phyloP scores from a whole-genome alignment of 2,797 vertebrate species.

The Buphagus erythrorhynchus region DNA sequence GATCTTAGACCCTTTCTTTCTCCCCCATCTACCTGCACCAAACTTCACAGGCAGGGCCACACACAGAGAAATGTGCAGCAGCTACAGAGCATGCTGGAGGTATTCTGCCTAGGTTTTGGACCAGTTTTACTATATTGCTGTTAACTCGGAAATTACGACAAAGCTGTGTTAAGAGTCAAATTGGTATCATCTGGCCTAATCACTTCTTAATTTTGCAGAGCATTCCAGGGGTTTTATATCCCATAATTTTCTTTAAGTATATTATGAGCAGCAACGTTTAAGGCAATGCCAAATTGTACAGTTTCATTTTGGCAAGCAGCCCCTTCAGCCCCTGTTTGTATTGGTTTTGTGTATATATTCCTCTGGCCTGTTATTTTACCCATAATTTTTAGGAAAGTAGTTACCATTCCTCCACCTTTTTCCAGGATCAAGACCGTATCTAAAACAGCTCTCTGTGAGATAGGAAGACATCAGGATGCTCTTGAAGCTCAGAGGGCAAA shows the following conservation, averaged over 20 bases:
- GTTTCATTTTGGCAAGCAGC: neutral
- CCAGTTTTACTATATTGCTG: neutral
- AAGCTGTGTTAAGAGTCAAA: conserved; percentile 29
- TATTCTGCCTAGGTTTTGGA: neutral
- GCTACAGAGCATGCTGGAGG: neutral
- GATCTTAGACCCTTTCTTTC: neutral
- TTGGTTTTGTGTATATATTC: neutral
- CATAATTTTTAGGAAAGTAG: neutral
- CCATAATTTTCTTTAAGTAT: conserved; percentile 34
- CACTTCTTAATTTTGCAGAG: conserved; percentile 44
- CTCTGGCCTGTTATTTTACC: neutral
- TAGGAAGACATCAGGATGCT: neutral
- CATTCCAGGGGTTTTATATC: conserved; percentile 45
- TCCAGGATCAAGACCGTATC: neutral
- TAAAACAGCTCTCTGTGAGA: neutral
- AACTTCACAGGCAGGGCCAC: neutral
- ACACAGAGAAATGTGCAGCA: neutral
- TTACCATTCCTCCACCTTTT: neutral
- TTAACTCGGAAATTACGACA: neutral
- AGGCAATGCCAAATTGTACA: neutral
- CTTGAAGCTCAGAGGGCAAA: neutral
- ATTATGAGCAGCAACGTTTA: neutral
- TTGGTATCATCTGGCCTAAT: conserved; percentile 49
- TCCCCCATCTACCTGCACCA: neutral
- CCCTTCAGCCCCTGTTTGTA: neutral